Evolutionary conservation across 2,888 invertebrate genomes (phyloP).

Genomic region (Rhyacophila evoluta): DNA sequence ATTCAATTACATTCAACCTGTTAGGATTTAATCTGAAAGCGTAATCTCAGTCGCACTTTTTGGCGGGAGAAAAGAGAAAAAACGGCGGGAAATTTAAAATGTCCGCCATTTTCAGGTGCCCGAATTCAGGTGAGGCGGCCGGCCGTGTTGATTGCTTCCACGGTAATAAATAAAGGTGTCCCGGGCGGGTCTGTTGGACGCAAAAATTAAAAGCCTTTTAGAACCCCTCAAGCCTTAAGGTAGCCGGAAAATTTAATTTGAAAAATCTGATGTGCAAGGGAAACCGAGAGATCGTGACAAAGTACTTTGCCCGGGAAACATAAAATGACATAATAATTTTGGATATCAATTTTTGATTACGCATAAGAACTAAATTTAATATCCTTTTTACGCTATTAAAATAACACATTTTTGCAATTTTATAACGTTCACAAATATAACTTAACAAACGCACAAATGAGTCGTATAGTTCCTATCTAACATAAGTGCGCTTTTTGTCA

Average conservation of each 20-base stretch:
- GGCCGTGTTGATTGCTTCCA: conserved; percentile 46
- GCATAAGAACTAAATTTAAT: too few relatives aligned
- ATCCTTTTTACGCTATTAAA: too few relatives aligned
- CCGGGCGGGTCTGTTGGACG: not conserved
- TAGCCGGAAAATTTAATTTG: conserved; percentile 42
- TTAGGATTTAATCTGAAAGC: conserved; percentile 46
- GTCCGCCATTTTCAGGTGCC: conserved; percentile 31
- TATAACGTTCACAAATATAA: too few relatives aligned
- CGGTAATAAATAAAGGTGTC: conserved; percentile 51
- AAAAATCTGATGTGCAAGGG: conserved; percentile 39
- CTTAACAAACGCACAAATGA: too few relatives aligned
- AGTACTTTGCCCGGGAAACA: not conserved
- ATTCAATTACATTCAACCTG: conserved; percentile 53
- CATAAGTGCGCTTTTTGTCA: too few relatives aligned
- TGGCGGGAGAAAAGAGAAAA: conserved; percentile 32
- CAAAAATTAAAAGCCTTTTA: conserved; percentile 49
- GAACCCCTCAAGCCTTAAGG: not conserved
- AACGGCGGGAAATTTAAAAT: conserved; percentile 43
- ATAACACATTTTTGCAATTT: too few relatives aligned
- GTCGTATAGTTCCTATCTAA: too few relatives aligned
- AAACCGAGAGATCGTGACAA: conserved; percentile 1
- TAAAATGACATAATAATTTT: not conserved
- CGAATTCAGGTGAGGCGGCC: conserved; percentile 48
- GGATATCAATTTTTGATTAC: not conserved
- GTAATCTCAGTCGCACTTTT: conserved; percentile 44